These are phyloP conservation scores for Podarcis raffonei DNA, from an alignment of 2,113 vertebrate genomes.

Conservation along the genomic window DNA sequence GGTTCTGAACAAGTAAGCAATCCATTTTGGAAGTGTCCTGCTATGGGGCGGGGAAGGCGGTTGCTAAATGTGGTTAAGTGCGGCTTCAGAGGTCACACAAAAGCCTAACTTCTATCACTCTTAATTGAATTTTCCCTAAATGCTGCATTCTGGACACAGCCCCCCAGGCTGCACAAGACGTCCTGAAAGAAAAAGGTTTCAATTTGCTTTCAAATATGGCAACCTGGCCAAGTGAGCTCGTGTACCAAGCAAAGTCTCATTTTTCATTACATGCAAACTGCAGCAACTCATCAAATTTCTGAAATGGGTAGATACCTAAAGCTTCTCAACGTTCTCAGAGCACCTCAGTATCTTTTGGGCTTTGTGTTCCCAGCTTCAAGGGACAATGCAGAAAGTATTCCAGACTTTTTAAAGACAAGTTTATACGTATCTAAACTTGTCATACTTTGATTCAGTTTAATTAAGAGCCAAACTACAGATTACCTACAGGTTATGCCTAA, in stretches of 20 bases:
- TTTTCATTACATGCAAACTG: background rate
- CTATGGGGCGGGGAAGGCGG: background rate
- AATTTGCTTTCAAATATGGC: background rate
- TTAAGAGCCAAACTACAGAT: too few relatives aligned
- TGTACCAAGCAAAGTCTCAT: too few relatives aligned
- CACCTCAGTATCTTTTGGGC: background rate
- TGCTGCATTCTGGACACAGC: background rate
- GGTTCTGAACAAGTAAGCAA: background rate
- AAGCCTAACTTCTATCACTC: background rate
- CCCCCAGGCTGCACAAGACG: background rate
- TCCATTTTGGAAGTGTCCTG: background rate
- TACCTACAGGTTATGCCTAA: too few relatives aligned
- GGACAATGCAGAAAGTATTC: background rate
- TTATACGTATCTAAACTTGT: too few relatives aligned
- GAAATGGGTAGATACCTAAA: background rate
- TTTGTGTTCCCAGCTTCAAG: background rate
- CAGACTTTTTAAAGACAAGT: background rate
- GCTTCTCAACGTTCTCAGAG: background rate
- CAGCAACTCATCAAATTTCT: background rate
- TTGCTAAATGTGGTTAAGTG: background rate
- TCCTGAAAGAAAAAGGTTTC: background rate
- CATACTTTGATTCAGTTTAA: too few relatives aligned
- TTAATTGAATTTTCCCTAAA: background rate
- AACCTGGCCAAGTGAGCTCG: background rate
- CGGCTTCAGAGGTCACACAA: background rate